A percentile compares a stretch with the other conserved stretches of the same genome.
phyloP scores from a whole-genome alignment of 1,140 invertebrate genomes.

The Panonychus citri region DNA sequence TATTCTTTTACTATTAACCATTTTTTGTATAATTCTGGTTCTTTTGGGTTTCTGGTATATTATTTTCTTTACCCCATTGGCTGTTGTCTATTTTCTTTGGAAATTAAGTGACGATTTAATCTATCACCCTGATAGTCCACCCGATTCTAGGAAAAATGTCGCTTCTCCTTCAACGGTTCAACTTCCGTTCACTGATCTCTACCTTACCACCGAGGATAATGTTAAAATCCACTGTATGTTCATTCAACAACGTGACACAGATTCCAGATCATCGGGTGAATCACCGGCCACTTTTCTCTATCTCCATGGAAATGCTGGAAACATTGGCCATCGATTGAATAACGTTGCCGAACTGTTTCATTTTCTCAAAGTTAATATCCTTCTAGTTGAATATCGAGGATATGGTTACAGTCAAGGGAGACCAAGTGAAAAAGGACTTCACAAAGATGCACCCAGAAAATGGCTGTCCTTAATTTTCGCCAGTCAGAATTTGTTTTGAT shows the following conservation, averaged over 20 bases:
- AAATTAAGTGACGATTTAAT: slow-evolving; percentile 58
- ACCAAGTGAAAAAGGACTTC: slow-evolving; percentile 54
- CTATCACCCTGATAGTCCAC: slow-evolving; percentile 66
- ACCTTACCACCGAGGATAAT: slow-evolving; percentile 41
- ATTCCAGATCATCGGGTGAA: too few relatives aligned
- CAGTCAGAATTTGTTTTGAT: too few relatives aligned
- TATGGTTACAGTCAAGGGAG: slow-evolving; percentile 75
- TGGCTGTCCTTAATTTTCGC: too few relatives aligned
- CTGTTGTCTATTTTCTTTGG: slow-evolving; percentile 30
- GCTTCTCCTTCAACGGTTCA: slow-evolving; percentile 54
- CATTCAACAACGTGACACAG: slow-evolving; percentile 47
- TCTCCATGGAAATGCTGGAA: slow-evolving; percentile 87
- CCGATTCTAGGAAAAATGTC: slow-evolving; percentile 60
- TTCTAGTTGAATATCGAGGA: slow-evolving; percentile 76
- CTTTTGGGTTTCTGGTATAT: too few relatives aligned
- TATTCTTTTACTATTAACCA: too few relatives aligned
- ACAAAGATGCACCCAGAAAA: slow-evolving; percentile 74
- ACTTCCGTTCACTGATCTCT: slow-evolving; percentile 60
- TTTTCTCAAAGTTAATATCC: slow-evolving; percentile 53
- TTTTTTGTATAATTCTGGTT: too few relatives aligned
- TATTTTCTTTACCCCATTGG: too few relatives aligned
- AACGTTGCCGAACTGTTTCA: slow-evolving; percentile 54
- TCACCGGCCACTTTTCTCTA: slow-evolving; percentile 54
- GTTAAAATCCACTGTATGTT: slow-evolving; percentile 61
- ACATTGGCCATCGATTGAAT: slow-evolving; percentile 71